Percentiles rank a stretch among this genome's conserved stretches.
Evolutionary conservation across 2,888 invertebrate species (phyloP).

Genomic region (Callosobruchus maculatus): DNA sequence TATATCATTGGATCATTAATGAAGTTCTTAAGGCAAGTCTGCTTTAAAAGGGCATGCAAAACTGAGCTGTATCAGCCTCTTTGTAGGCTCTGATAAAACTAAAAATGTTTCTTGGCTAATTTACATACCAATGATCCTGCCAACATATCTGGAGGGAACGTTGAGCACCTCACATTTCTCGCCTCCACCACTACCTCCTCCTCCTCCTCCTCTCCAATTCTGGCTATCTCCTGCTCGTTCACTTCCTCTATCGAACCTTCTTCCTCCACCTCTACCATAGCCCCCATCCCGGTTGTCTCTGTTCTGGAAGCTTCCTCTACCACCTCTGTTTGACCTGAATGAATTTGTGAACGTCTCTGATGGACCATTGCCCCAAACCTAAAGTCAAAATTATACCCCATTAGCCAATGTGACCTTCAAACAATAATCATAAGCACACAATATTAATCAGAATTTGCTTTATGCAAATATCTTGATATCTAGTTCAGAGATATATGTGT

Average conservation of each 20-base stretch:
- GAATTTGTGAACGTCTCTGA: not conserved
- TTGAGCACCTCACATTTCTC: slow-evolving; percentile 31
- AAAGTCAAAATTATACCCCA: not conserved
- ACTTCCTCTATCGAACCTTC: not conserved
- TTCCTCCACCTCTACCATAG: not conserved
- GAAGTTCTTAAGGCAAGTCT: too few relatives aligned
- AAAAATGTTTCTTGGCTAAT: not conserved
- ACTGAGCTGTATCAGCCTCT: too few relatives aligned
- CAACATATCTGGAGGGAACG: slow-evolving; percentile 47
- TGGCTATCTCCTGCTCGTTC: not conserved
- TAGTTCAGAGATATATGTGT: too few relatives aligned
- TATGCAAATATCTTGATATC: not conserved
- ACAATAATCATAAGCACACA: not conserved
- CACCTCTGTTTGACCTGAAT: not conserved
- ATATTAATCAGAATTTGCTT: not conserved
- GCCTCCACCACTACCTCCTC: slow-evolving; percentile 25
- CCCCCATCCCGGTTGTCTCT: not conserved
- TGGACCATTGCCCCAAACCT: not conserved
- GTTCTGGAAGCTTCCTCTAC: not conserved
- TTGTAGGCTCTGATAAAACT: not conserved
- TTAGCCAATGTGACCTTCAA: not conserved
- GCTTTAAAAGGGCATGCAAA: too few relatives aligned
- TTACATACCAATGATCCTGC: slow-evolving; percentile 53
- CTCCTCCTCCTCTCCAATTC: not conserved
- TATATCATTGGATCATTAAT: too few relatives aligned